A percentile compares a stretch with the other conserved stretches of the same genome.
These are phyloP conservation scores for Nothoprocta perdicaria DNA, from an alignment of 2,113 vertebrate species.

Conservation along the genomic window DNA sequence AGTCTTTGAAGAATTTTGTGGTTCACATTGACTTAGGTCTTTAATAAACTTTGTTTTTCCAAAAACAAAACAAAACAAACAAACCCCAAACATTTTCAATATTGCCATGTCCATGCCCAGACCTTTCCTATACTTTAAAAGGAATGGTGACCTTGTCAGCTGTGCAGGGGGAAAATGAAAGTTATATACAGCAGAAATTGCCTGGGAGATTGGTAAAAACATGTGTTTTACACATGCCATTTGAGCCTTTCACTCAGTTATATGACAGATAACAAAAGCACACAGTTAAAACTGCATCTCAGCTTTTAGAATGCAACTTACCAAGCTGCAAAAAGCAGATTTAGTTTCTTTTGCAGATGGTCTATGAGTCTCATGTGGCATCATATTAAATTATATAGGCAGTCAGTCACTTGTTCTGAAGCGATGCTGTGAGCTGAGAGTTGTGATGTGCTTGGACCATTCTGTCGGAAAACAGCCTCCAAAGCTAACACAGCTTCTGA, in stretches of 20 bases:
- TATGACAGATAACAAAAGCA: constrained; percentile 27
- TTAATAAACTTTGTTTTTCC: neutral
- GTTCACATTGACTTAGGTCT: neutral
- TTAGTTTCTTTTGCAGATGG: constrained; percentile 80
- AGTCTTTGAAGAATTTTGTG: neutral
- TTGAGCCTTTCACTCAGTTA: constrained; percentile 1
- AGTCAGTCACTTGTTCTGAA: constrained; percentile 77
- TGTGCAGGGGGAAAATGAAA: neutral
- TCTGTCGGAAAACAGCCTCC: constrained; percentile 58
- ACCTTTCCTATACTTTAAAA: neutral
- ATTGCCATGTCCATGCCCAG: neutral
- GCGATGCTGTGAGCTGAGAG: constrained; percentile 68
- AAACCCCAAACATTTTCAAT: rapidly evolving
- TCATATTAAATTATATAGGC: constrained; percentile 87
- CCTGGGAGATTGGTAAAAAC: neutral
- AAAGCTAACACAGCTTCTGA: constrained; percentile 51
- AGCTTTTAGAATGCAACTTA: constrained; percentile 52
- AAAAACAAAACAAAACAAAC: neutral
- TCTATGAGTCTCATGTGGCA: constrained; percentile 84
- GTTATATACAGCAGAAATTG: neutral
- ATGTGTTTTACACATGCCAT: neutral
- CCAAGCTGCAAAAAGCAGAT: constrained; percentile 73
- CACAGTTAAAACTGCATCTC: constrained; percentile 27
- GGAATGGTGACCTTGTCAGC: neutral
- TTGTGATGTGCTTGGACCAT: constrained; percentile 68